Conservation (phyloP, 2,113 vertebrate species). For the Dipodomys merriami region DNA sequence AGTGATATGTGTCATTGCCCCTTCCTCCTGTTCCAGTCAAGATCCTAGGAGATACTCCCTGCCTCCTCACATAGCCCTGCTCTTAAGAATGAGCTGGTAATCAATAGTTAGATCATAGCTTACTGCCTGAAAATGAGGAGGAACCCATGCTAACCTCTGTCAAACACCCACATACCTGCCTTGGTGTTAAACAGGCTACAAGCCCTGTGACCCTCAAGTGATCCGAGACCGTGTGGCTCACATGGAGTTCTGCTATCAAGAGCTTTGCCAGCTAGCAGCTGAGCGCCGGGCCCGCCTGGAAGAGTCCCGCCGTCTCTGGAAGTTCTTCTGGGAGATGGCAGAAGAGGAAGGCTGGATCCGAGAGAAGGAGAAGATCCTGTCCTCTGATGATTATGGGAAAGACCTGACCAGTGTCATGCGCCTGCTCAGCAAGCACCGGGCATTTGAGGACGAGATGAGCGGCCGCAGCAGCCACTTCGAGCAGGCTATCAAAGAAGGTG, state of each 20-base stretch:
- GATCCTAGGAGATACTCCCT: neutral
- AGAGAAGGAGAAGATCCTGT: slow-evolving; percentile 97
- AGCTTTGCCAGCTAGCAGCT: slow-evolving; percentile 93
- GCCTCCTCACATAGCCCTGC: neutral
- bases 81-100: neutral
- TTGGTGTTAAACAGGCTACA: slow-evolving; percentile 90
- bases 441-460: slow-evolving; percentile 96
- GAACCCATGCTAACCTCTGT: neutral
- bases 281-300: slow-evolving; percentile 94
- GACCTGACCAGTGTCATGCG: slow-evolving; percentile 95
- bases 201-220: slow-evolving; percentile 96
- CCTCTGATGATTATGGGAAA: slow-evolving; percentile 92
- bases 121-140: neutral
- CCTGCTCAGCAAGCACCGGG: slow-evolving; percentile 94
- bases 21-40: neutral
- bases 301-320: slow-evolving; percentile 97
- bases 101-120: neutral
- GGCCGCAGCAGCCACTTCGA: slow-evolving; percentile 93
- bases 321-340: slow-evolving; percentile 99
- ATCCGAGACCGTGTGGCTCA: slow-evolving; percentile 95
- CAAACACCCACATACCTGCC: neutral
- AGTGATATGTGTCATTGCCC: neutral
- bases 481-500: slow-evolving; percentile 93
- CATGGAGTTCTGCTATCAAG: slow-evolving; percentile 98
- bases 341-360: slow-evolving; percentile 98